Conservation (phyloP, 1,140 invertebrate species). For the Drosophila gunungcola region DNA sequence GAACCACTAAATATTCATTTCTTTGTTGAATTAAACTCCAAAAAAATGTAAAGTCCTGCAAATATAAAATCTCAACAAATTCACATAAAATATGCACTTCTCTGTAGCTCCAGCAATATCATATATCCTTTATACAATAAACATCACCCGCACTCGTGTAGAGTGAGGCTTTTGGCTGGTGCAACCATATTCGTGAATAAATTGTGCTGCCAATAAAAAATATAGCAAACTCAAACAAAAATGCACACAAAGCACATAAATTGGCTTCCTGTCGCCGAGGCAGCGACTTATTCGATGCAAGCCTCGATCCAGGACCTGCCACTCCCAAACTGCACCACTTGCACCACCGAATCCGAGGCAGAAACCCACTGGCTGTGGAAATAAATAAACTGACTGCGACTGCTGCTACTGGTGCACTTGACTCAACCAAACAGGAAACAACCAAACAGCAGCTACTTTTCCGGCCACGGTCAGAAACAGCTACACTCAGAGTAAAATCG, state of each 20-base stretch:
- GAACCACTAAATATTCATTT: not conserved
- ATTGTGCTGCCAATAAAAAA: conserved; percentile 71
- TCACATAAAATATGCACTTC: not conserved
- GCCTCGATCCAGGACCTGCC: not conserved
- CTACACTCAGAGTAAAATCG: conserved; percentile 6
- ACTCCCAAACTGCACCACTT: conserved; percentile 6
- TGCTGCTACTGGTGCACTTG: conserved; percentile 17
- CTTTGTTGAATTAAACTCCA: no score
- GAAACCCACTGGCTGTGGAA: conserved; percentile 32
- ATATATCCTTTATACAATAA: conserved; percentile 52
- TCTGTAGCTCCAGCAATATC: conserved; percentile 12
- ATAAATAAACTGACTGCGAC: conserved; percentile 57
- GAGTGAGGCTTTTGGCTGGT: conserved; percentile 1
- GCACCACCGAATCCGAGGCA: conserved; percentile 3
- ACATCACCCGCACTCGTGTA: conserved; percentile 24
- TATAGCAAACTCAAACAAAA: conserved; percentile 49
- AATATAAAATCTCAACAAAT: conserved; percentile 26
- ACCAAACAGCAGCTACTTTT: conserved; percentile 41
- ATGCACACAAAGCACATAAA: conserved; percentile 65
- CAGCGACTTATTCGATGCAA: conserved; percentile 29
- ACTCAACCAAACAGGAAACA: conserved; percentile 32
- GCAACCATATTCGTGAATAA: conserved; percentile 52
- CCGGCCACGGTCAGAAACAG: conserved; percentile 23
- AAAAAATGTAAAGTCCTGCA: not conserved
- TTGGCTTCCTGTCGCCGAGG: conserved; percentile 66